phyloP scores from a whole-genome alignment of 2,113 vertebrate genomes.

The Struthidea cinerea region DNA sequence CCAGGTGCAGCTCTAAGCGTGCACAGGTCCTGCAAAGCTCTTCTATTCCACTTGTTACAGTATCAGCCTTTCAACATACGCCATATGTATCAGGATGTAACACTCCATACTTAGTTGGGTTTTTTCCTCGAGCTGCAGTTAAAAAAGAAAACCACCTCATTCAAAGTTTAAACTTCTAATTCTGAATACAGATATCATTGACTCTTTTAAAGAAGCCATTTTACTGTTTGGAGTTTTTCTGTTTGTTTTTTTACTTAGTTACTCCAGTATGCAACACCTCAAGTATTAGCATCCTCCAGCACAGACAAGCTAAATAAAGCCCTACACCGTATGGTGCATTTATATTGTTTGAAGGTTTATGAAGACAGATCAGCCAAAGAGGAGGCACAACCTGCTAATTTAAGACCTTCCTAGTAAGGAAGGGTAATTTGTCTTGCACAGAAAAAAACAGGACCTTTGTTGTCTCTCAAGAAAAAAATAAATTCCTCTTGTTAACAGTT shows the following conservation, averaged over 20 bases:
- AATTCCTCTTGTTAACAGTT: neutral
- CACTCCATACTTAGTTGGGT: neutral
- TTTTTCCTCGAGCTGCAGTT: neutral
- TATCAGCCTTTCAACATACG: neutral
- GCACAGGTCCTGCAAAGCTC: neutral
- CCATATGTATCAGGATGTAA: neutral
- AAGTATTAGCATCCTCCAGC: neutral
- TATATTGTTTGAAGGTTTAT: neutral
- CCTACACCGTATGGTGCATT: neutral
- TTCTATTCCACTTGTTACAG: fast-evolving
- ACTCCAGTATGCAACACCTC: neutral
- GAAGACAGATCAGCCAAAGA: neutral
- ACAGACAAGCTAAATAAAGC: neutral
- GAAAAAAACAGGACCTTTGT: neutral
- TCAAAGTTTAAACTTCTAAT: neutral
- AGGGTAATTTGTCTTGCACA: neutral
- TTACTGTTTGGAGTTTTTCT: neutral
- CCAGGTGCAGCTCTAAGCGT: neutral
- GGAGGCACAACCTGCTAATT: neutral
- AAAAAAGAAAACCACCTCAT: neutral
- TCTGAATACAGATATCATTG: neutral
- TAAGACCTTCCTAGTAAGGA: neutral
- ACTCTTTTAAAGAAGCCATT: neutral
- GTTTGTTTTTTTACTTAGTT: neutral
- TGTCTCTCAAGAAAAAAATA: neutral